Conservation (phyloP, 1,140 invertebrate species). For the Drosophila mojavensis region DNA sequence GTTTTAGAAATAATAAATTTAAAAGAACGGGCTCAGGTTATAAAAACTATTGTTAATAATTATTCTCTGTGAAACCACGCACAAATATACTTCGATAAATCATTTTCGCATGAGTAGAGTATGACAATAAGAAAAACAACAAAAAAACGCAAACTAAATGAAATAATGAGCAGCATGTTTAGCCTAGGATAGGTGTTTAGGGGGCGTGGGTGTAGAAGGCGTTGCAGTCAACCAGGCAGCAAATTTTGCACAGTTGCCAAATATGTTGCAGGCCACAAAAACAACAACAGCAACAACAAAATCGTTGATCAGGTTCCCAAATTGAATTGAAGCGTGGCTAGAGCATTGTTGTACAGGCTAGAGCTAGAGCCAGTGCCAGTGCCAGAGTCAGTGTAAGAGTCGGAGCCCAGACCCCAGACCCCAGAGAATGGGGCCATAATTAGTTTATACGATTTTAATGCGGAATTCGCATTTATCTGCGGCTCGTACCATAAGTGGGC, state of each 20-base stretch:
- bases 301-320: slow-evolving; percentile 42
- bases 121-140: slow-evolving; percentile 6
- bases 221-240: slow-evolving; percentile 28
- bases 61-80: background rate
- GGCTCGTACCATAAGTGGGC: slow-evolving; percentile 47
- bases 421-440: slow-evolving; percentile 48
- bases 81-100: background rate
- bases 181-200: slow-evolving; percentile 9
- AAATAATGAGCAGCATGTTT: slow-evolving; percentile 53
- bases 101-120: slow-evolving; percentile 17
- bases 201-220: slow-evolving; percentile 57
- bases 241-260: background rate
- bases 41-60: too few species aligned
- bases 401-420: background rate
- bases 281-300: background rate
- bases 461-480: slow-evolving; percentile 53
- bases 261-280: slow-evolving; percentile 1
- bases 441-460: slow-evolving; percentile 78
- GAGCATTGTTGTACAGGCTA: slow-evolving; percentile 63
- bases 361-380: slow-evolving; percentile 8
- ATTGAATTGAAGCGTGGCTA: slow-evolving; percentile 75
- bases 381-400: background rate
- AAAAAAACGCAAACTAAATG: slow-evolving; percentile 33
- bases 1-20: too few species aligned
- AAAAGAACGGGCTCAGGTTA: too few species aligned